A percentile compares a stretch with the other conserved stretches of the same genome.
phyloP scores from a whole-genome alignment of 1,140 invertebrate genomes.

The Bombus fervidus region DNA sequence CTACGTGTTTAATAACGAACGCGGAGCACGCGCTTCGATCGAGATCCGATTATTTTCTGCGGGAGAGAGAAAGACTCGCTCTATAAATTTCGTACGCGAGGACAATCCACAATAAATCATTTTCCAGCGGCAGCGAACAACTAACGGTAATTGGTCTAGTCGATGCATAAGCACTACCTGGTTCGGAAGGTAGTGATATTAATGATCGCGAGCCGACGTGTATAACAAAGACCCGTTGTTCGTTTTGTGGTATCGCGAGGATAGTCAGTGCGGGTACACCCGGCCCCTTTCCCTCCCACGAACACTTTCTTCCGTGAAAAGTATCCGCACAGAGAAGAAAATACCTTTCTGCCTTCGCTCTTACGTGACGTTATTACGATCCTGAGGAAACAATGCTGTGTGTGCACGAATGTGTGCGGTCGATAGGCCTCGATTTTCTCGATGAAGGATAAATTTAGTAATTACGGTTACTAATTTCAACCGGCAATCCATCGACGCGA shows the following conservation, averaged over 20 bases:
- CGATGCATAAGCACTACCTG: constrained; percentile 58
- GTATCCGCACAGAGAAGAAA: constrained; percentile 6
- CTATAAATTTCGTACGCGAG: constrained; percentile 57
- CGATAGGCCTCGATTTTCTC: background rate
- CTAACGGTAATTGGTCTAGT: constrained; percentile 68
- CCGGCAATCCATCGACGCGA: constrained; percentile 5
- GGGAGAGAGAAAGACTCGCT: constrained; percentile 29
- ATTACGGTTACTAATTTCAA: constrained; percentile 40
- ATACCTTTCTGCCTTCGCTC: background rate
- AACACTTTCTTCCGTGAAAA: constrained; percentile 57
- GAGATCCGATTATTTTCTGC: constrained; percentile 16
- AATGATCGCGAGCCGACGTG: constrained; percentile 46
- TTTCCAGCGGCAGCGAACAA: constrained; percentile 62
- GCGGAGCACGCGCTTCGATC: background rate
- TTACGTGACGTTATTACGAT: constrained; percentile 46
- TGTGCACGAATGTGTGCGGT: no score
- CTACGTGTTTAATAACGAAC: constrained; percentile 9
- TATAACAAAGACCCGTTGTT: constrained; percentile 53
- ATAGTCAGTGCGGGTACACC: constrained; percentile 8
- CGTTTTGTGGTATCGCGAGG: constrained; percentile 33
- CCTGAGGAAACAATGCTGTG: constrained; percentile 5
- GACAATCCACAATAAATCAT: constrained; percentile 66
- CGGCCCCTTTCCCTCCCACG: constrained; percentile 56
- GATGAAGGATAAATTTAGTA: constrained; percentile 39
- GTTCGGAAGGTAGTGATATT: constrained; percentile 55